A percentile compares a stretch with the other conserved stretches of the same genome.
phyloP scores from a whole-genome alignment of 2,797 vertebrate genomes.

The Sebastes kiyomatsui region DNA sequence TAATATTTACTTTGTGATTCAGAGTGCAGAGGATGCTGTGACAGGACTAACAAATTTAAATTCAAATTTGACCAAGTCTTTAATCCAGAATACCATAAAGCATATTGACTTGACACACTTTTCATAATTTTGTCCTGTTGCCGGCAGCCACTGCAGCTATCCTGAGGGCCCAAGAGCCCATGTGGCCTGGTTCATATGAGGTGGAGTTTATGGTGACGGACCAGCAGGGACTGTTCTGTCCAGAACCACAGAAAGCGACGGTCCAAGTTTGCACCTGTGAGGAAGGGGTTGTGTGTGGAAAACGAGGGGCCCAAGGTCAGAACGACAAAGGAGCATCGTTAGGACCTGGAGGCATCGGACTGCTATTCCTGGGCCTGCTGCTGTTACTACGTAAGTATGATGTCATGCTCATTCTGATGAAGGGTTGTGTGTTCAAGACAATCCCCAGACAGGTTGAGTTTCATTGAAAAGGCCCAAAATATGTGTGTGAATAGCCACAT shows the following conservation, averaged over 20 bases:
- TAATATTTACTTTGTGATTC: too few species aligned
- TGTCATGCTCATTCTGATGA: background rate
- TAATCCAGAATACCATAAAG: too few species aligned
- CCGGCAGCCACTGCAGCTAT: conserved; percentile 72
- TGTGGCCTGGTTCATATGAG: conserved; percentile 71
- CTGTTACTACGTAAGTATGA: conserved; percentile 79
- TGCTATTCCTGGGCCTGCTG: conserved; percentile 78
- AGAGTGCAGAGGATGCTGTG: too few species aligned
- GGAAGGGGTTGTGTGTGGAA: conserved; percentile 40
- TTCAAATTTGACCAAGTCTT: too few species aligned
- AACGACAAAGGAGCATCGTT: conserved; percentile 2
- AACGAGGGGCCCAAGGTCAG: fast-evolving
- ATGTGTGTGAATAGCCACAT: background rate
- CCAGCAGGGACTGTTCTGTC: conserved; percentile 70
- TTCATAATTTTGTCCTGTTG: background rate
- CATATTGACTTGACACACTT: background rate
- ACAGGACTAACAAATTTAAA: too few species aligned
- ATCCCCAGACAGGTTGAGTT: background rate
- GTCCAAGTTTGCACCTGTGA: conserved; percentile 78
- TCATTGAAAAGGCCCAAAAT: background rate
- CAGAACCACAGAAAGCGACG: conserved; percentile 68
- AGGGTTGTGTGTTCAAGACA: background rate
- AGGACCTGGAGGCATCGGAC: conserved; percentile 72
- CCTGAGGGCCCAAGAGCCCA: conserved; percentile 42
- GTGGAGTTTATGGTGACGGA: conserved; percentile 74